A percentile compares a stretch with the other conserved stretches of the same genome.
phyloP scores from a whole-genome alignment of 2,888 invertebrate genomes.

The Formica aserva region DNA sequence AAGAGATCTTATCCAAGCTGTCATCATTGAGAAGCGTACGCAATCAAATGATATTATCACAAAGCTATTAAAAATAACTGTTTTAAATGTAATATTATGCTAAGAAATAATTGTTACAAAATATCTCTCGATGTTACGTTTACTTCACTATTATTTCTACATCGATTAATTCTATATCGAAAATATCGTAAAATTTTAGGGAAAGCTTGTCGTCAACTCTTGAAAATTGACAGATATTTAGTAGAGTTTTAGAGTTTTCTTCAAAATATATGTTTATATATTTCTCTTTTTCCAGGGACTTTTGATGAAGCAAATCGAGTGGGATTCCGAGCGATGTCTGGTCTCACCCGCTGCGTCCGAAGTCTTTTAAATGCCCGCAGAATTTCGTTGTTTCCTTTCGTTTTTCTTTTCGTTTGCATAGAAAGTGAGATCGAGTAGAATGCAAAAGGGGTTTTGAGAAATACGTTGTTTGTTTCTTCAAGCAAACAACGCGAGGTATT shows the following conservation, averaged over 20 bases:
- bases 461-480: not conserved
- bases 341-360: slow-evolving; percentile 81
- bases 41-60: not conserved
- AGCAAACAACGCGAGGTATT: slow-evolving; percentile 29
- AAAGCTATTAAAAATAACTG: not conserved
- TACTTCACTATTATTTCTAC: not conserved
- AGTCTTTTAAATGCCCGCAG: slow-evolving; percentile 74
- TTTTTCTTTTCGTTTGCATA: slow-evolving; percentile 71
- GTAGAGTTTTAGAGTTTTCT: not conserved
- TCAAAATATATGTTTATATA: not conserved
- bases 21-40: slow-evolving; percentile 81
- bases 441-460: slow-evolving; percentile 57
- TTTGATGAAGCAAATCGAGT: slow-evolving; percentile 87
- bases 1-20: slow-evolving; percentile 82
- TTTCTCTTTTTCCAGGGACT: slow-evolving; percentile 83
- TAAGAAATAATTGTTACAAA: not conserved
- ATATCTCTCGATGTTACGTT: not conserved
- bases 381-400: slow-evolving; percentile 53
- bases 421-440: slow-evolving; percentile 64
- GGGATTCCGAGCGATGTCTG: slow-evolving; percentile 85
- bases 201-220: not conserved
- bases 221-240: not conserved
- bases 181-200: not conserved
- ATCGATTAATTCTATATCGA: not conserved
- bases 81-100: not conserved